Conservation (phyloP, 1,140 invertebrate species). For the Venturia canescens region DNA sequence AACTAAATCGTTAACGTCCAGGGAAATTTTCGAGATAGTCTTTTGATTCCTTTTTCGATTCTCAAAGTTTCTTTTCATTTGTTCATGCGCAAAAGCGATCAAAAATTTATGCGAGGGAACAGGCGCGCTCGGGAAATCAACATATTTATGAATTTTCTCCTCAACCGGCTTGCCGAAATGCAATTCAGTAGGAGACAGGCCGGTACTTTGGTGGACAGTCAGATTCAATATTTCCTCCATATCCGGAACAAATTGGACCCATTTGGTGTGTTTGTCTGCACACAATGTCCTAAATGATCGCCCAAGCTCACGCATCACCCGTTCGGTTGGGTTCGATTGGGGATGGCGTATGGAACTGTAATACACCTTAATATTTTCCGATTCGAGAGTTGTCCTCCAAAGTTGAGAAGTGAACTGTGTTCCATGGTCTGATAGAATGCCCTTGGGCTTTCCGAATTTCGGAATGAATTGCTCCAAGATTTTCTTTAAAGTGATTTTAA, state of each 20-base stretch:
- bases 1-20: slow-evolving; percentile 30
- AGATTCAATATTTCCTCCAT: slow-evolving; percentile 66
- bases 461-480: slow-evolving; percentile 56
- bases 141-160: slow-evolving; percentile 44
- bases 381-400: slow-evolving; percentile 52
- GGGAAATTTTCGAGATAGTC: slow-evolving; percentile 7
- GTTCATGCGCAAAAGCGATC: background rate
- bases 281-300: slow-evolving; percentile 61
- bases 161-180: slow-evolving; percentile 58
- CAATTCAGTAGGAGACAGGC: slow-evolving; percentile 65
- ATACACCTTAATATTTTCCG: slow-evolving; percentile 52
- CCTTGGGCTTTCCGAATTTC: slow-evolving; percentile 45
- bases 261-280: slow-evolving; percentile 50
- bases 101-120: background rate
- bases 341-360: slow-evolving; percentile 62
- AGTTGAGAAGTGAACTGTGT: slow-evolving; percentile 52
- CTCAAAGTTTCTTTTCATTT: background rate
- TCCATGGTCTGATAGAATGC: slow-evolving; percentile 52
- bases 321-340: slow-evolving; percentile 57
- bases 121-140: slow-evolving; percentile 6
- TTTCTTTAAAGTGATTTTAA: slow-evolving; percentile 41
- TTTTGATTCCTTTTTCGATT: background rate
- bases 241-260: slow-evolving; percentile 47
- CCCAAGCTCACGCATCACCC: slow-evolving; percentile 62
- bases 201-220: slow-evolving; percentile 63